Evolutionary conservation across 2,888 invertebrate genomes (phyloP).

Genomic region (Philaethria dido): DNA sequence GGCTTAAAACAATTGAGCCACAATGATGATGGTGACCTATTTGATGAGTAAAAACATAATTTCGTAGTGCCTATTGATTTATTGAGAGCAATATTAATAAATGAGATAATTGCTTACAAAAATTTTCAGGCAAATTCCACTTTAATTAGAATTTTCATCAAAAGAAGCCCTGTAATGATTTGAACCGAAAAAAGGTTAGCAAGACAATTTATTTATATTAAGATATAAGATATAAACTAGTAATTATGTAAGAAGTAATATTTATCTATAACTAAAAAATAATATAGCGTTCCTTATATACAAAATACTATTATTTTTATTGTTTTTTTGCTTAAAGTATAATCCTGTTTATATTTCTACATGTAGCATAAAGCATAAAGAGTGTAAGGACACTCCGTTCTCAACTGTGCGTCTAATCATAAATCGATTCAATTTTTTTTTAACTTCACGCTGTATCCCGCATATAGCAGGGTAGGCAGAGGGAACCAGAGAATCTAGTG

Average conservation of each 20-base stretch:
- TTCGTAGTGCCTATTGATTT: not conserved
- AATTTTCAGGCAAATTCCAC: not conserved
- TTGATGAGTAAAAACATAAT: too few species aligned
- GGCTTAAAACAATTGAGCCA: too few species aligned
- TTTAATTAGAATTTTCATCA: slow-evolving; percentile 1
- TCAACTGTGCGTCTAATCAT: too few species aligned
- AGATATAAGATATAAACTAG: not conserved
- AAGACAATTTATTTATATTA: not conserved
- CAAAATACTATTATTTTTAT: too few species aligned
- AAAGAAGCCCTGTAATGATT: not conserved
- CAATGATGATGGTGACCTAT: too few species aligned
- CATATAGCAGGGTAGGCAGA: too few species aligned
- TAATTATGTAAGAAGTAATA: not conserved
- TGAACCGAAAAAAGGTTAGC: not conserved
- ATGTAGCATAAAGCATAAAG: too few species aligned
- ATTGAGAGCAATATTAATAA: not conserved
- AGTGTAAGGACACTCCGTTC: too few species aligned
- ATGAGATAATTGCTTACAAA: not conserved
- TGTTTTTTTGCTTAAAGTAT: too few species aligned
- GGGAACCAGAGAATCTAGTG: too few species aligned
- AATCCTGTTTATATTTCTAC: too few species aligned
- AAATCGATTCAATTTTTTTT: not conserved
- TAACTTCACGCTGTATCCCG: not conserved
- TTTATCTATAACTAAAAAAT: not conserved
- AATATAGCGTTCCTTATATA: too few species aligned